A percentile compares a stretch with the other conserved stretches of the same genome.
These are phyloP conservation scores for Chromis chromis DNA, from an alignment of 2,797 vertebrate genomes.

Conservation along the genomic window DNA sequence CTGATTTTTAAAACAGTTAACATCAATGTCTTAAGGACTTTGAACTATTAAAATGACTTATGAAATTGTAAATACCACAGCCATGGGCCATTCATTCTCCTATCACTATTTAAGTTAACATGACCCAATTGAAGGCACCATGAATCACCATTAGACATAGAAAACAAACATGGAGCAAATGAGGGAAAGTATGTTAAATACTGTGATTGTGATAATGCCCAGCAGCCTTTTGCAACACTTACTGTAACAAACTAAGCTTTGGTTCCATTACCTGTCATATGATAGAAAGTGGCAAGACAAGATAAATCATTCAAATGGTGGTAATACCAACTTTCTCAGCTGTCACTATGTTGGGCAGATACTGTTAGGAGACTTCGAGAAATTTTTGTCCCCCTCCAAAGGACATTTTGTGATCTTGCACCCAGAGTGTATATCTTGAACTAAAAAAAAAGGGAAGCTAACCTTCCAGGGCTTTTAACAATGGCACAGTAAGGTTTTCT, in stretches of 20 bases:
- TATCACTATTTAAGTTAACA: not conserved
- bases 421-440: not conserved
- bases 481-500: too few species aligned
- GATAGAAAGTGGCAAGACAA: not conserved
- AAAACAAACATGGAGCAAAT: not conserved
- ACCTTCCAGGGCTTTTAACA: too few species aligned
- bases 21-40: not conserved
- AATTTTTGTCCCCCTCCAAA: not conserved
- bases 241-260: not conserved
- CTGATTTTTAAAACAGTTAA: not conserved
- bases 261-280: too few species aligned
- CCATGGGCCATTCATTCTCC: not conserved
- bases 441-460: too few species aligned
- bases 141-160: not conserved
- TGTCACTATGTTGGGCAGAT: not conserved
- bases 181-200: not conserved
- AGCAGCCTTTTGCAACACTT: conserved; percentile 4
- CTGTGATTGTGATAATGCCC: not conserved
- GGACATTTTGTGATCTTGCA: not conserved
- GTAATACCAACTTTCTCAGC: not conserved
- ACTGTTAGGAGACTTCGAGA: too few species aligned
- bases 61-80: not conserved
- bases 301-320: too few species aligned
- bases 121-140: conserved; percentile 9
- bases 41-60: not conserved